These are phyloP conservation scores for Agonopterix subpropinquella DNA, from an alignment of 2,888 invertebrate species.

Conservation along the genomic window DNA sequence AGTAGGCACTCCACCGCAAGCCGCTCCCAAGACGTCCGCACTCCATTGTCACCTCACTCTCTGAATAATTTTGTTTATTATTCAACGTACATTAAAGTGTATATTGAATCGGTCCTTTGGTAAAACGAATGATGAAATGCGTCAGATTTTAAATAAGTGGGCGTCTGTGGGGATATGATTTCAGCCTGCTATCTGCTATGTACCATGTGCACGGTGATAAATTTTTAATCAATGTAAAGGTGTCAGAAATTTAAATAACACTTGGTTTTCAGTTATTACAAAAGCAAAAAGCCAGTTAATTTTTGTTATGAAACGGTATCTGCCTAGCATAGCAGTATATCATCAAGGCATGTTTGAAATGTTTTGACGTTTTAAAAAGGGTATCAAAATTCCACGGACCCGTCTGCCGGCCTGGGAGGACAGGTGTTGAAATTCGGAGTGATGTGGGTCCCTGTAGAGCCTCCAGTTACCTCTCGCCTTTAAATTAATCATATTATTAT, in stretches of 20 bases:
- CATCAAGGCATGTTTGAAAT: slow-evolving; percentile 18
- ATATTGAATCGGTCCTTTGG: slow-evolving; percentile 6
- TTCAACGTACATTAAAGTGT: slow-evolving; percentile 23
- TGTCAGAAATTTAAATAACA: not conserved
- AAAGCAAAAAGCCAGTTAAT: no score
- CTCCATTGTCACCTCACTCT: slow-evolving; percentile 43
- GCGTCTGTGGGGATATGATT: slow-evolving; percentile 51
- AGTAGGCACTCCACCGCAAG: slow-evolving; percentile 46
- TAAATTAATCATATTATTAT: slow-evolving; percentile 12
- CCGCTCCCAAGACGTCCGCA: slow-evolving; percentile 45
- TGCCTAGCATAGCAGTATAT: not conserved
- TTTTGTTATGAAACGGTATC: not conserved
- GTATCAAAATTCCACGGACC: slow-evolving; percentile 30
- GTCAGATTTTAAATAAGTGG: slow-evolving; percentile 39
- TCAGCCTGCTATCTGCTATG: slow-evolving; percentile 40
- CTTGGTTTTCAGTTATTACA: no score
- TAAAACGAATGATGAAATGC: slow-evolving; percentile 30
- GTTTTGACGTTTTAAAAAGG: slow-evolving; percentile 42
- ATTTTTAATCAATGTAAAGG: not conserved
- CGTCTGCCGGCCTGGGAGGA: slow-evolving; percentile 16
- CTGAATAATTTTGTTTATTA: slow-evolving; percentile 32
- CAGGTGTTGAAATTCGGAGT: slow-evolving; percentile 42
- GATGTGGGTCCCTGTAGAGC: slow-evolving; percentile 38
- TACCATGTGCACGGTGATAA: slow-evolving; percentile 11
- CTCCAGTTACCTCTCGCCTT: slow-evolving; percentile 25